Percentiles rank a stretch among this genome's conserved stretches.
Conservation (phyloP, 2,888 invertebrate species). For the Tanaodytes sp. region DNA sequence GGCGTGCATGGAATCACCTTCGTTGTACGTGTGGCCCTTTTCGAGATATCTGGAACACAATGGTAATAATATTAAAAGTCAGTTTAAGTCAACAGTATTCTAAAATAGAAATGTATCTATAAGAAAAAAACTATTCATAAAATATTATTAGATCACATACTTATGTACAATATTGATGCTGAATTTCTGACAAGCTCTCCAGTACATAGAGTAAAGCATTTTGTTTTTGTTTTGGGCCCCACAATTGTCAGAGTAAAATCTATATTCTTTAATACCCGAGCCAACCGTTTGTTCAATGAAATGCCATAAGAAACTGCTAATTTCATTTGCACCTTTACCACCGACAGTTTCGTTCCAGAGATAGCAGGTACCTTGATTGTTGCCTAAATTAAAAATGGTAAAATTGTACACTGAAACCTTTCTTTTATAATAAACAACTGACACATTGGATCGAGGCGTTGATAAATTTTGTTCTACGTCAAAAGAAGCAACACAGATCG, state of each 20-base stretch:
- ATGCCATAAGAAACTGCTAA: slow-evolving; percentile 4
- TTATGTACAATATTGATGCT: slow-evolving; percentile 2
- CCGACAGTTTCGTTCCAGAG: slow-evolving; percentile 13
- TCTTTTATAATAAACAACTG: slow-evolving; percentile 4
- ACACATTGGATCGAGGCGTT: background rate
- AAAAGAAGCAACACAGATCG: slow-evolving; percentile 2
- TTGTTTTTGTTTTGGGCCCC: slow-evolving; percentile 10
- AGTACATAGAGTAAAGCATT: slow-evolving; percentile 4
- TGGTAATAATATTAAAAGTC: background rate
- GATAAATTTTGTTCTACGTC: slow-evolving; percentile 1
- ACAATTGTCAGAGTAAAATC: slow-evolving; percentile 12
- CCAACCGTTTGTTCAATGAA: background rate
- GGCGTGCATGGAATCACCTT: slow-evolving; percentile 17
- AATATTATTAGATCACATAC: no score
- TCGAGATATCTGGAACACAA: slow-evolving; percentile 8
- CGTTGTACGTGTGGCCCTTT: slow-evolving; percentile 13
- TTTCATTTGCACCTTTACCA: slow-evolving; percentile 12
- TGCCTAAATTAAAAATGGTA: background rate
- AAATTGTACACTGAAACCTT: slow-evolving; percentile 10
- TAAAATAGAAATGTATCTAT: background rate
- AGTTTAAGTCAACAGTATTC: no score
- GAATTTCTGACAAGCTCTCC: background rate
- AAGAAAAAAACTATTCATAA: background rate
- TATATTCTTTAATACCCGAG: background rate
- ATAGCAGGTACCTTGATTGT: slow-evolving; percentile 1